These are phyloP conservation scores for Hystrix cristata DNA, from an alignment of 2,113 vertebrate genomes.

Conservation along the genomic window DNA sequence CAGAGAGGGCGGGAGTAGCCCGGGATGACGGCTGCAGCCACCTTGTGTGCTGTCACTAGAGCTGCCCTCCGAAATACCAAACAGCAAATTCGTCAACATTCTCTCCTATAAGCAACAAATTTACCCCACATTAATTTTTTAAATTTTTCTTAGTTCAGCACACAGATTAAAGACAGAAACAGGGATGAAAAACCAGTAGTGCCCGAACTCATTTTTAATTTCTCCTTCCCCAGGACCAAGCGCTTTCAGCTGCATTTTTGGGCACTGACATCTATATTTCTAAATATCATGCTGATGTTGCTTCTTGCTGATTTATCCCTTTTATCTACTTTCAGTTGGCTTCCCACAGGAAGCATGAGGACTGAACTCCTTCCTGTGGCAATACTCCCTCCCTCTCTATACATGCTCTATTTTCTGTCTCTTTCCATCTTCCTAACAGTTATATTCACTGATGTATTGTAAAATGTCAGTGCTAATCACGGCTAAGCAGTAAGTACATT, in stretches of 20 bases:
- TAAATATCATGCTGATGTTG: neutral
- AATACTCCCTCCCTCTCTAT: neutral
- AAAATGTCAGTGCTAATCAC: neutral
- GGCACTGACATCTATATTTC: neutral
- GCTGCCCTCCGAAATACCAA: neutral
- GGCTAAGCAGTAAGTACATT: neutral
- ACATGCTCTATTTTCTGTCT: fast-evolving
- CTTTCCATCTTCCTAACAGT: neutral
- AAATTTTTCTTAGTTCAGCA: neutral
- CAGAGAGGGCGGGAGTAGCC: neutral
- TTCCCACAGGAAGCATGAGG: neutral
- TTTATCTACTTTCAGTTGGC: neutral
- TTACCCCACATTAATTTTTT: neutral
- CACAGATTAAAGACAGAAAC: neutral
- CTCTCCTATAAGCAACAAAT: neutral
- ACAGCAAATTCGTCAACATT: neutral
- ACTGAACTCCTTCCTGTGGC: neutral
- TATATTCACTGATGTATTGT: neutral
- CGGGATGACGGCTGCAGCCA: too few species aligned
- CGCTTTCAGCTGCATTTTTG: neutral
- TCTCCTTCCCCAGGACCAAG: neutral
- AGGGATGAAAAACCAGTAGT: neutral
- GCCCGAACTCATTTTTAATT: neutral
- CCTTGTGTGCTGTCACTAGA: neutral
- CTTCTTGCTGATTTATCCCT: neutral